Conservation (phyloP, 2,797 vertebrate genomes). For the Dicrostonyx torquatus region DNA sequence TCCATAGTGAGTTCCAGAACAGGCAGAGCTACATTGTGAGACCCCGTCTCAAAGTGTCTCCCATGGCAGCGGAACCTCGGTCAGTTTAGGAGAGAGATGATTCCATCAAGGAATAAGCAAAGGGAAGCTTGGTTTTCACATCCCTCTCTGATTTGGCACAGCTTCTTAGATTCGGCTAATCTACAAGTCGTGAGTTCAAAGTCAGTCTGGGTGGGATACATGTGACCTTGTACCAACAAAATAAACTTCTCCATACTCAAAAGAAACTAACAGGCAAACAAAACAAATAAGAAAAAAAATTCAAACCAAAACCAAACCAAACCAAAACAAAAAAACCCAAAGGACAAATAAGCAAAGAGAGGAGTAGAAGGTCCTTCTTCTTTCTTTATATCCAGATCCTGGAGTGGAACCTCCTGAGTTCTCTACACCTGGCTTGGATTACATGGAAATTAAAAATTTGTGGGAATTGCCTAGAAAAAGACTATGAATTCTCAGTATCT, state of each 20-base stretch:
- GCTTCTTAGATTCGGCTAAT: neutral
- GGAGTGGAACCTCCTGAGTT: neutral
- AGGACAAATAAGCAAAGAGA: neutral
- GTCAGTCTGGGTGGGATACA: neutral
- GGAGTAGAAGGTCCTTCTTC: neutral
- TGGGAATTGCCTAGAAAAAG: neutral
- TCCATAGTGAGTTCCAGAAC: neutral
- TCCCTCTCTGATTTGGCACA: neutral
- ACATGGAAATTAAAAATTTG: neutral
- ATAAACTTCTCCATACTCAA: neutral
- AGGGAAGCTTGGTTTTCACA: constrained; percentile 7
- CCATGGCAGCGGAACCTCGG: neutral
- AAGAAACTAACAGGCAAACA: neutral
- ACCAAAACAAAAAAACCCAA: neutral
- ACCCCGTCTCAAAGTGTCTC: neutral
- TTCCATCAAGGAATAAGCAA: neutral
- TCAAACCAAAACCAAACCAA: neutral
- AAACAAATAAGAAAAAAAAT: neutral
- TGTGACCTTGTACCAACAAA: neutral
- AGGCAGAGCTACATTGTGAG: neutral
- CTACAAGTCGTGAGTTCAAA: neutral
- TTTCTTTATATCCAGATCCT: neutral
- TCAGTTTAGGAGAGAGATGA: neutral
- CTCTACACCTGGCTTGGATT: neutral
- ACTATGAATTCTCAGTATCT: neutral